A percentile compares a stretch with the other conserved stretches of the same genome.
phyloP scores from a whole-genome alignment of 2,888 invertebrate species.

The Drosophila paranaensis region DNA sequence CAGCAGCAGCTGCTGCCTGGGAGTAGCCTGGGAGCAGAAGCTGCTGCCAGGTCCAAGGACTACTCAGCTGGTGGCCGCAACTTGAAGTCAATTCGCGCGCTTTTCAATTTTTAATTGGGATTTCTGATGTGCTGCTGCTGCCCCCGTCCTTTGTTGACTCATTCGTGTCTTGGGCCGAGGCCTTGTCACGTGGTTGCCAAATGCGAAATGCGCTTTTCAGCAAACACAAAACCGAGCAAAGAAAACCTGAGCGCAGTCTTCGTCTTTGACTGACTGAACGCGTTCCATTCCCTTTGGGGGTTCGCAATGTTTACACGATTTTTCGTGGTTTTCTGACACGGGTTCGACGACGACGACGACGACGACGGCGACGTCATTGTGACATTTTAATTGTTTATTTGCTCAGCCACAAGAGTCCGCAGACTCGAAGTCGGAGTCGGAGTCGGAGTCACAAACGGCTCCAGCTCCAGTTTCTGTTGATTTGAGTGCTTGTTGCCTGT shows the following conservation, averaged over 20 bases:
- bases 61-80: conserved; percentile 57
- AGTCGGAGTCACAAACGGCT: conserved; percentile 3
- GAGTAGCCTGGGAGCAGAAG: conserved; percentile 19
- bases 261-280: background rate
- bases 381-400: conserved; percentile 81
- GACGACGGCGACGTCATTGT: conserved; percentile 68
- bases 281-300: conserved; percentile 46
- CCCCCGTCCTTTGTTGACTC: conserved; percentile 47
- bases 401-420: conserved; percentile 39
- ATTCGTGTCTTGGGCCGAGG: conserved; percentile 50
- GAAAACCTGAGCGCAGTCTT: background rate
- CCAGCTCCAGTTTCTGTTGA: conserved; percentile 28
- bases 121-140: conserved; percentile 45
- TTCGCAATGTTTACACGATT: conserved; percentile 69
- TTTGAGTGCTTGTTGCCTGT: conserved; percentile 64
- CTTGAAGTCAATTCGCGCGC: conserved; percentile 62
- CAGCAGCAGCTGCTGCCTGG: background rate
- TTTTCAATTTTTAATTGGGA: conserved; percentile 79
- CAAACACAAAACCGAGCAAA: conserved; percentile 37
- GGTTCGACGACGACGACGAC: conserved; percentile 74
- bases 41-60: conserved; percentile 18
- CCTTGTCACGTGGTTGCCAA: conserved; percentile 47
- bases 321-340: conserved; percentile 78
- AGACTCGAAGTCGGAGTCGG: background rate
- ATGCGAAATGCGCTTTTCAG: conserved; percentile 72